A percentile compares a stretch with the other conserved stretches of the same genome.
These are phyloP conservation scores for Zosterops borbonicus DNA, from an alignment of 2,113 vertebrate genomes.

Conservation along the genomic window DNA sequence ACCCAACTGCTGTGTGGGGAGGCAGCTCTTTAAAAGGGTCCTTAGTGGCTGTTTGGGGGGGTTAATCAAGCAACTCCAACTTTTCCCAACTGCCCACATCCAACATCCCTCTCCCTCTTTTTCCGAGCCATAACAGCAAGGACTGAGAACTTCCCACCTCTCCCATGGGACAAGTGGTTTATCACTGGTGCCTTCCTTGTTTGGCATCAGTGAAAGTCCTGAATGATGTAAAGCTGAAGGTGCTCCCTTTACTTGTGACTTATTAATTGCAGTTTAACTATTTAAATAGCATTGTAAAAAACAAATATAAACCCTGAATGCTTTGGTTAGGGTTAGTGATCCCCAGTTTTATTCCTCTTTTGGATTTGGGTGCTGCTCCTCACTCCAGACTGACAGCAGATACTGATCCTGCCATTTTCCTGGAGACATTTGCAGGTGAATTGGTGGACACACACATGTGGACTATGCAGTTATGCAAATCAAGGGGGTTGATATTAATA, in stretches of 20 bases:
- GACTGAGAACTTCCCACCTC: not conserved
- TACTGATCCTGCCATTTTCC: not conserved
- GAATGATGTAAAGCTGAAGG: not conserved
- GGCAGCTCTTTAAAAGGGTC: not conserved
- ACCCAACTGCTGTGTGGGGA: not conserved
- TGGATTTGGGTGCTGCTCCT: not conserved
- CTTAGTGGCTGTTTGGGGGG: not conserved
- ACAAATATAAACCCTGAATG: not conserved
- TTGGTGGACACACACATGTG: not conserved
- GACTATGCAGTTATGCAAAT: not conserved
- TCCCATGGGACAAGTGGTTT: not conserved
- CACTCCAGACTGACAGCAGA: not conserved
- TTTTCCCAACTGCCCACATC: not conserved
- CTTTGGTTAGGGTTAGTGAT: not conserved
- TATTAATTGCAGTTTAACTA: not conserved
- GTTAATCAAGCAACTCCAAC: not conserved
- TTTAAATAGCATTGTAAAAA: not conserved
- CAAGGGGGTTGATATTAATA: not conserved
- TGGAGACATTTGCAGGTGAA: not conserved
- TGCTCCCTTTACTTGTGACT: not conserved
- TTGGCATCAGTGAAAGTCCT: not conserved
- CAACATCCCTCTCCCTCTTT: not conserved
- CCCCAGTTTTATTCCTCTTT: not conserved
- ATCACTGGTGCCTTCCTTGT: not conserved
- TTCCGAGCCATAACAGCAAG: not conserved